A percentile compares a stretch with the other conserved stretches of the same genome.
Conservation (phyloP, 2,888 invertebrate genomes). For the Pseudococcus viburni region DNA sequence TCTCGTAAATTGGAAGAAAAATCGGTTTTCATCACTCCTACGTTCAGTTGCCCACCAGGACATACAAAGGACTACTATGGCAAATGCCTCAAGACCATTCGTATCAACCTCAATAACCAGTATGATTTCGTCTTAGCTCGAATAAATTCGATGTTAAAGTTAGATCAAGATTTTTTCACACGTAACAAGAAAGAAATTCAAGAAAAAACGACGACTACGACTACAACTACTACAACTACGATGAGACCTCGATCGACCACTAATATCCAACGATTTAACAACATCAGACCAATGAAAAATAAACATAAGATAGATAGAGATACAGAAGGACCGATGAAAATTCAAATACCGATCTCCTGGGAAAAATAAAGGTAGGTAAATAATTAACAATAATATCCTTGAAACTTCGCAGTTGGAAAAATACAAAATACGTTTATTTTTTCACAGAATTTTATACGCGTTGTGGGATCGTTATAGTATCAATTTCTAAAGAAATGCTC, state of each 20-base stretch:
- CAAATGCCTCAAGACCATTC: slow-evolving; percentile 8
- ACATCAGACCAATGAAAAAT: not conserved
- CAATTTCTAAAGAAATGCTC: not conserved
- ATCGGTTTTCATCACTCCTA: slow-evolving; percentile 51
- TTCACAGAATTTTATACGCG: not conserved
- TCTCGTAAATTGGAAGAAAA: slow-evolving; percentile 33
- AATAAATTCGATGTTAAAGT: not conserved
- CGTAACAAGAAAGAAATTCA: slow-evolving; percentile 27
- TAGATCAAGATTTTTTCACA: not conserved
- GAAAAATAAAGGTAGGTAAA: not conserved
- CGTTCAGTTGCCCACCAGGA: not conserved
- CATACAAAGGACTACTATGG: not conserved
- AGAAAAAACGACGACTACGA: not conserved
- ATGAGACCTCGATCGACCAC: not conserved
- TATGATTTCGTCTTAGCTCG: not conserved
- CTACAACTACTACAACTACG: not conserved
- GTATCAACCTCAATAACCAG: not conserved
- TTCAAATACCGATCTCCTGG: not conserved
- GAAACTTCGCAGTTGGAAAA: not conserved
- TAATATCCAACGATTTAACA: not conserved
- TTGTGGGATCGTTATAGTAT: not conserved
- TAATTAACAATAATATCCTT: not conserved
- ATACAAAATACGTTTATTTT: not conserved
- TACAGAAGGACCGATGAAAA: slow-evolving; percentile 2
- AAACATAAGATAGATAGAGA: not conserved